Conservation (phyloP, 2,113 vertebrate genomes). For the Gasterosteus nipponicus region DNA sequence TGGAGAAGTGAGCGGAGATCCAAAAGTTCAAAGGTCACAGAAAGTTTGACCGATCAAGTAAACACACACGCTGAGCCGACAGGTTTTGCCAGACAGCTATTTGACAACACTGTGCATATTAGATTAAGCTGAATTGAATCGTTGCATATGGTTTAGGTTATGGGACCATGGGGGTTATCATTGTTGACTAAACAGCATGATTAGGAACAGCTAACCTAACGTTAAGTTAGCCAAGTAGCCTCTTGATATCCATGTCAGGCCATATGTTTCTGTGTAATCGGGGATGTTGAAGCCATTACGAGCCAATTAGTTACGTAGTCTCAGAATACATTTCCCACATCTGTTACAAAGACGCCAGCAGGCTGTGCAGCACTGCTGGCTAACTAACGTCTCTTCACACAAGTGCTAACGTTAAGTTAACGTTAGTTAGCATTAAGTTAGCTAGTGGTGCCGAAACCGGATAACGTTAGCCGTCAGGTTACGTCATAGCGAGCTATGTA, state of each 20-base stretch:
- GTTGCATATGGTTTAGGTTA: neutral
- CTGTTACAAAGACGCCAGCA: neutral
- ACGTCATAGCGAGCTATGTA: neutral
- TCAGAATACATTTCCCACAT: neutral
- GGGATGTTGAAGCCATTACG: neutral
- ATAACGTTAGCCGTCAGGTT: neutral
- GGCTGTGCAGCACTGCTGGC: neutral
- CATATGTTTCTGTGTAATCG: neutral
- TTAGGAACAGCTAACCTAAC: slow-evolving; percentile 39
- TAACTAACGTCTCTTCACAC: neutral
- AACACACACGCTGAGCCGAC: slow-evolving; percentile 5
- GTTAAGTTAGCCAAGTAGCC: slow-evolving; percentile 13
- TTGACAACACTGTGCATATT: neutral
- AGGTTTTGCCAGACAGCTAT: neutral
- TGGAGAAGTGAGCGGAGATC: neutral
- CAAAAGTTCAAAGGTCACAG: slow-evolving; percentile 17
- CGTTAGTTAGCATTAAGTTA: neutral
- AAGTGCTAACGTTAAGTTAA: neutral
- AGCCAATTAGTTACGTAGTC: too few species aligned
- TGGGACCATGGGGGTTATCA: neutral
- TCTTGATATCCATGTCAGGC: neutral
- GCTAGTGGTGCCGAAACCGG: neutral
- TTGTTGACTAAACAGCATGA: slow-evolving; percentile 1
- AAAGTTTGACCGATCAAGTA: neutral
- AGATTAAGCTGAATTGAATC: neutral